phyloP scores from a whole-genome alignment of 2,888 invertebrate genomes.

The Drosophila paranaensis region DNA sequence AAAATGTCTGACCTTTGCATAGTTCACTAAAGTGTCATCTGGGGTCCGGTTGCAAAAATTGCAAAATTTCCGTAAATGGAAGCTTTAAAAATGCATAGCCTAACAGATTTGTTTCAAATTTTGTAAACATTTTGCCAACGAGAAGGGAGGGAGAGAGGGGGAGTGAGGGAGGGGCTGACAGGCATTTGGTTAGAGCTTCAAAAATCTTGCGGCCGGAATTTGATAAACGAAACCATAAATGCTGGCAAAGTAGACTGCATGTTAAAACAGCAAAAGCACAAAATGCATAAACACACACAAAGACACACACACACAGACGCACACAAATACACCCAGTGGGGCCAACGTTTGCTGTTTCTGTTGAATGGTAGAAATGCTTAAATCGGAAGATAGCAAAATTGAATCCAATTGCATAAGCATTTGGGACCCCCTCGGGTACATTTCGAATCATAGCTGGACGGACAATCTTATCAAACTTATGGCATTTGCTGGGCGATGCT shows the following conservation, averaged over 20 bases:
- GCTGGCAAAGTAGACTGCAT: conserved; percentile 29
- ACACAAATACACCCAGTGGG: conserved; percentile 17
- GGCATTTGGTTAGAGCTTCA: conserved; percentile 29
- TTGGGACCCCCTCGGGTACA: conserved; percentile 48
- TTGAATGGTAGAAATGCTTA: conserved; percentile 44
- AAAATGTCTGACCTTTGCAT: background rate
- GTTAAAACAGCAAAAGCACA: conserved; percentile 18
- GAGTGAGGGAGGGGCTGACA: conserved; percentile 6
- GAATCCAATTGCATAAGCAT: conserved; percentile 73
- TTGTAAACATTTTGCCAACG: conserved; percentile 19
- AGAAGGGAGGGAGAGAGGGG: background rate
- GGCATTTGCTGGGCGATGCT: conserved; percentile 21
- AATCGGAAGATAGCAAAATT: conserved; percentile 60
- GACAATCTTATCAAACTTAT: conserved; percentile 65
- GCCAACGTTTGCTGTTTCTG: conserved; percentile 11
- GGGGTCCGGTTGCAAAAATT: conserved; percentile 29
- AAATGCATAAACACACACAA: conserved; percentile 13
- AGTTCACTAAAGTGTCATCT: conserved; percentile 15
- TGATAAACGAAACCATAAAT: conserved; percentile 65
- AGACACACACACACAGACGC: background rate
- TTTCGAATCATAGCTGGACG: conserved; percentile 31
- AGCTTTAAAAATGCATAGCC: conserved; percentile 52
- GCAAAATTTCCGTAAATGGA: conserved; percentile 42
- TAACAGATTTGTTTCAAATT: conserved; percentile 28
- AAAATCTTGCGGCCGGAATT: conserved; percentile 46